phyloP scores from a whole-genome alignment of 2,888 invertebrate genomes.

The Calameuta idolon region DNA sequence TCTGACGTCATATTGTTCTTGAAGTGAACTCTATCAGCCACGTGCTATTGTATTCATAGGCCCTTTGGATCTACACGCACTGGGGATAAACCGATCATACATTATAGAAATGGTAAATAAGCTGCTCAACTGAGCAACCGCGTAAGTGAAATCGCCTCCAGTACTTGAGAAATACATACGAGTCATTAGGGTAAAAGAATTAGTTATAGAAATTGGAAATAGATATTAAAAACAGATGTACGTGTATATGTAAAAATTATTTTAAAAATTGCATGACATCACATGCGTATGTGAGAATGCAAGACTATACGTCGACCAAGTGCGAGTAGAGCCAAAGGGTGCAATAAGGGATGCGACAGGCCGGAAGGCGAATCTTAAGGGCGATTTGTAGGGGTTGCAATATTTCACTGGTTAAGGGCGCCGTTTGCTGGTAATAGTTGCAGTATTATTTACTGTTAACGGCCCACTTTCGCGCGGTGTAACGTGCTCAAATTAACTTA shows the following conservation, averaged over 20 bases:
- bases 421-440: slow-evolving; percentile 48
- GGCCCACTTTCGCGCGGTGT: slow-evolving; percentile 44
- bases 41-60: slow-evolving; percentile 22
- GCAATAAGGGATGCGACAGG: not conserved
- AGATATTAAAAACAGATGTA: not conserved
- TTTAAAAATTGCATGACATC: not conserved
- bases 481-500: slow-evolving; percentile 48
- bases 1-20: not conserved
- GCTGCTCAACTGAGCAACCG: slow-evolving; percentile 16
- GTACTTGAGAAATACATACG: not conserved
- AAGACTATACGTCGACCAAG: not conserved
- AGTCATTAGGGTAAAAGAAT: not conserved
- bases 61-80: slow-evolving; percentile 16
- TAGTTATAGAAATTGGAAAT: not conserved
- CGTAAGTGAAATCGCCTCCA: slow-evolving; percentile 12
- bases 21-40: not conserved
- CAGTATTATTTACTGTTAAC: slow-evolving; percentile 60
- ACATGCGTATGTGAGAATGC: not conserved
- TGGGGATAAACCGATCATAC: slow-evolving; percentile 19
- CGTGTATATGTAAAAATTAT: not conserved
- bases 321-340: not conserved
- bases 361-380: slow-evolving; percentile 32
- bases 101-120: slow-evolving; percentile 24
- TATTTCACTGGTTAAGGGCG: slow-evolving; percentile 42
- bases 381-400: slow-evolving; percentile 46